These are phyloP conservation scores for Pimpla rufipes DNA, from an alignment of 2,888 invertebrate species.

Conservation along the genomic window DNA sequence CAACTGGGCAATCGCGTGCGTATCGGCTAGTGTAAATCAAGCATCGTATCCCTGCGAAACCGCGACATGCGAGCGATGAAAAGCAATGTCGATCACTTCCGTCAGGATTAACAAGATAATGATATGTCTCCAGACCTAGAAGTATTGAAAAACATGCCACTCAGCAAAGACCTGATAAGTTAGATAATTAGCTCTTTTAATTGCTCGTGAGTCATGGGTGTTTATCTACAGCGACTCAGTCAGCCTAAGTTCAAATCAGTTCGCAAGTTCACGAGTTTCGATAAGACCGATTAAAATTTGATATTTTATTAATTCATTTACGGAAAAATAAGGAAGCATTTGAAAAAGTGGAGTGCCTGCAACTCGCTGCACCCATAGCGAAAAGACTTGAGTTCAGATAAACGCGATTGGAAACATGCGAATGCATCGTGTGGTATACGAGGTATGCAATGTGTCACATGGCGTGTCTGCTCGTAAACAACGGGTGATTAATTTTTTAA, in stretches of 20 bases:
- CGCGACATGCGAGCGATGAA: too few relatives aligned
- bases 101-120: too few relatives aligned
- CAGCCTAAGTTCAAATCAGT: not conserved
- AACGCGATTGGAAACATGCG: not conserved
- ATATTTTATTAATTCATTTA: not conserved
- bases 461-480: slow-evolving; percentile 37
- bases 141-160: not conserved
- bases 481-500: slow-evolving; percentile 35
- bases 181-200: not conserved
- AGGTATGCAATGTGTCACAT: slow-evolving; percentile 28
- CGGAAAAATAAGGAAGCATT: not conserved
- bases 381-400: not conserved
- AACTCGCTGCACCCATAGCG: not conserved
- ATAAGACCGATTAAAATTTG: not conserved
- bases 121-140: too few relatives aligned
- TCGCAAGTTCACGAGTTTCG: not conserved
- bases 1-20: too few relatives aligned
- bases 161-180: not conserved
- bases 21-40: too few relatives aligned
- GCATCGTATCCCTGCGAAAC: too few relatives aligned
- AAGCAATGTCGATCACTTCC: too few relatives aligned
- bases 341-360: not conserved
- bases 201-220: not conserved
- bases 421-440: slow-evolving; percentile 10
- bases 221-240: not conserved